Evolutionary conservation across 2,797 vertebrate genomes (phyloP).

Genomic region (Rachycentron canadum): DNA sequence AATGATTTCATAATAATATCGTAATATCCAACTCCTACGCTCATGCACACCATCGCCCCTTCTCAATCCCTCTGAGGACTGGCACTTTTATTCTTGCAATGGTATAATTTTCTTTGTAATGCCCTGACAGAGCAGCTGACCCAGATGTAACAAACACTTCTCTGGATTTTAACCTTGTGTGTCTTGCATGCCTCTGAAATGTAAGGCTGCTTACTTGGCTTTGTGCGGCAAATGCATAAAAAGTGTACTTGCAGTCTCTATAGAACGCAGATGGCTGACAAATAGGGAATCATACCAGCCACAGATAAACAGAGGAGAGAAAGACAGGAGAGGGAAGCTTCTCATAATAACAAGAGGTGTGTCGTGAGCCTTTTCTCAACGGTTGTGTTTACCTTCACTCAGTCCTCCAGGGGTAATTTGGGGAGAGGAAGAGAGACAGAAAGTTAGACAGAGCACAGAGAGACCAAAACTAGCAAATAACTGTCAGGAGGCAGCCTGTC

Average conservation of each 20-base stretch:
- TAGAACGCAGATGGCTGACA: slow-evolving; percentile 64
- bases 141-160: slow-evolving; percentile 44
- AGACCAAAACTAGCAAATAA: slow-evolving; percentile 85
- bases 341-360: slow-evolving; percentile 70
- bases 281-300: slow-evolving; percentile 58
- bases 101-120: slow-evolving; percentile 53
- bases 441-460: slow-evolving; percentile 77
- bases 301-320: slow-evolving; percentile 64
- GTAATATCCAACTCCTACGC: slow-evolving; percentile 52
- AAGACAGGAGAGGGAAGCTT: slow-evolving; percentile 41
- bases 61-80: slow-evolving; percentile 32
- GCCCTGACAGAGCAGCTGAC: slow-evolving; percentile 57
- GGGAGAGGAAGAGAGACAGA: slow-evolving; percentile 75
- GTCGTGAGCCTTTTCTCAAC: slow-evolving; percentile 66
- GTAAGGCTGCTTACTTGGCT: slow-evolving; percentile 35
- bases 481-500: slow-evolving; percentile 87
- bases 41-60: slow-evolving; percentile 13
- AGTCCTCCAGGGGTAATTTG: slow-evolving; percentile 76
- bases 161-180: slow-evolving; percentile 41
- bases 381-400: slow-evolving; percentile 70
- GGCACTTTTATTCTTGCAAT: slow-evolving; percentile 28
- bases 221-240: slow-evolving; percentile 40
- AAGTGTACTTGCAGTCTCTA: slow-evolving; percentile 23
- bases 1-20: slow-evolving; percentile 44
- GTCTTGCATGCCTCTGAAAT: slow-evolving; percentile 30